Base-by-base conservation (phyloP, 35 echinoderm and acorn worm species). In the Anneissia japonica region DNA sequence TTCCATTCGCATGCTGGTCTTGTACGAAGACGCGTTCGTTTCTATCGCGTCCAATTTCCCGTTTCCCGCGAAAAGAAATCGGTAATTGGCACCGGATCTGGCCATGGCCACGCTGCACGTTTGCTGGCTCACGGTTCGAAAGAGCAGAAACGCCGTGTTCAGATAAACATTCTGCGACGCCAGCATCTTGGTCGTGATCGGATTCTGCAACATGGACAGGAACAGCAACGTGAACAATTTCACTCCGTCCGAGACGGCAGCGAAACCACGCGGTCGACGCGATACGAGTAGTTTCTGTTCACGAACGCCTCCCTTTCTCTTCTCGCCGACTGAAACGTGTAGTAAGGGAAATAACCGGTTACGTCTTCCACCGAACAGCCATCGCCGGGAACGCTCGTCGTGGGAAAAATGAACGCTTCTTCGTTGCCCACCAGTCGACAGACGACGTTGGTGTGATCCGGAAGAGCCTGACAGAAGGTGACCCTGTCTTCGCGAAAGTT, bases 201-300 rank as follows among this genome's bases (percentile, higher is more conserved):
- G 82, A 84, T 84, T 84, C 45, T 84, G 82, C 1, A 84, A 32
- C 39, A 84, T 51, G 1, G 41, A 56, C 0, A 84, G 38, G n/a
- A 84, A 84, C 23, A 84, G 40, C 3, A 84, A 21, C 46, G 82
- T 55, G 82, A 23, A 64, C 16, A 21, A 0, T 84, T 32, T n/a
- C 0, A 56, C 82, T 4, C 39, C 33, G 29, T 45, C 31, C 5
- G 40, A 19, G 6, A 45, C 11, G 82, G 31, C 46, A 72, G 31
- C 0, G 21, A 0, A 11, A 11, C 0, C 0, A 84, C 45, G 31
- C 43, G 30, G 41, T 46, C 31, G 3, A 84, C 41, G 1, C 82
- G 82, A 31, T 84, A 35, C 46, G 82, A 84, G 23, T 84, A 84
- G 23, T 84, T 84, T n/a, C 33, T 35, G 82, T 84, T 84, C 23